phyloP scores from a whole-genome alignment of 2,113 vertebrate species.

The Pseudolaguvia tuberculata region DNA sequence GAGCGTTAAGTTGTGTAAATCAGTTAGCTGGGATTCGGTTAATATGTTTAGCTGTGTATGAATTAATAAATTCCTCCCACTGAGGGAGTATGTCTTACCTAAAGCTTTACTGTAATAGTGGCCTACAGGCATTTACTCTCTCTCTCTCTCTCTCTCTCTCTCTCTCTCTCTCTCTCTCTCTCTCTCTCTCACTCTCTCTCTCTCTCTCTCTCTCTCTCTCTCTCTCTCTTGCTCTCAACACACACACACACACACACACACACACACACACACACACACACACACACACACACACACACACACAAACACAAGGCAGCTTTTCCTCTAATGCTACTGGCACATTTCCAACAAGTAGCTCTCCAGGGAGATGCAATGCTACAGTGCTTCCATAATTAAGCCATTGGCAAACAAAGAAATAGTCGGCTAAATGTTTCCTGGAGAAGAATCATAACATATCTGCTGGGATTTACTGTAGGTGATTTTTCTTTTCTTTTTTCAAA shows the following conservation, averaged over 20 bases:
- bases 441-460: constrained; percentile 58
- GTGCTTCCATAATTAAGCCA: constrained; percentile 61
- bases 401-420: constrained; percentile 62
- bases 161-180: neutral
- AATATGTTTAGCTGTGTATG: constrained; percentile 21
- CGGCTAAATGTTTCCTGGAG: constrained; percentile 61
- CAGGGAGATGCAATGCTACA: constrained; percentile 55
- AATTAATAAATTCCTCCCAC: constrained; percentile 16
- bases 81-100: constrained; percentile 9
- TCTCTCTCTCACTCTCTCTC: no score
- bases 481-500: constrained; percentile 40
- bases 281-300: constrained; percentile 40
- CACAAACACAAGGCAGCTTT: constrained; percentile 28
- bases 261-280: no score
- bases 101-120: constrained; percentile 29
- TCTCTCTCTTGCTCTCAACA: no score
- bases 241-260: no score
- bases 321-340: constrained; percentile 55
- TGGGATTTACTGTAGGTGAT: constrained; percentile 41
- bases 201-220: no score
- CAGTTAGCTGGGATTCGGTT: neutral
- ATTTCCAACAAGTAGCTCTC: constrained; percentile 61
- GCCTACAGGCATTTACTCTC: constrained; percentile 33
- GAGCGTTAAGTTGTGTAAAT: neutral
- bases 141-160: constrained; percentile 16